Evolutionary conservation across 2,888 invertebrate species (phyloP), one percentile per base, ranked within the genome.

Genomic region (Lasioglossum villosulum): DNA sequence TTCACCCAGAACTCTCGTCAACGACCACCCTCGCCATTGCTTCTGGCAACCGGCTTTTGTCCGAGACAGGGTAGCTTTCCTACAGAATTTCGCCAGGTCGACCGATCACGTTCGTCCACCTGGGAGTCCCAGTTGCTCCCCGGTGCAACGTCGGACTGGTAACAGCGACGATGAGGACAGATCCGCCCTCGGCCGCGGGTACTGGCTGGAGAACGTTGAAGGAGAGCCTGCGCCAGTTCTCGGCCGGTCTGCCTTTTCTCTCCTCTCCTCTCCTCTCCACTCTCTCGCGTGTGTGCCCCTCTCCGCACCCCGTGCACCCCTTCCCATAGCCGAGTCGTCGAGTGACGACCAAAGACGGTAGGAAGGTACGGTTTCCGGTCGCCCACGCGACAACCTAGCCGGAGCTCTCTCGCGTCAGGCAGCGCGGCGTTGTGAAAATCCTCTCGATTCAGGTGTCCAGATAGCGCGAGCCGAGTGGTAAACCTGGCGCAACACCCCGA

Each of bases 291-390:
- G 27, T 42, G 45, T 45, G 74, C 78, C 78, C 79, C 76, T 81
- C 76, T 34, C 86, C 79, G 66, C 74, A 72, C 19, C 27, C 66
- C 84, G 75, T 72, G 75, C 70, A 39, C 85, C 82, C 71, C 59
- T 71, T 80, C 56, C 79, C 34, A 70, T 27, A 23, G 75, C 30
- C 30, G 84, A 86, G 91, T 77, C 91, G 86, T 87, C 88, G 88
- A 86, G 90, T 90, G 90, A 92, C 89, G 89, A 92, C 93, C 92
- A 93, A 93, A 95, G 92, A 93, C 92, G 93, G 95, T 93, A 96
- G 96, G 96, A 96, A 96, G 96, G 96, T 96, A 96, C 96, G 96
- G 95, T 95, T 95, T 95, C 95, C 93, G 94, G 94, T 94, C 94
- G 92, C 94, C 93, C 93, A 94, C 94, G 92, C 93, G 90, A 90